Evolutionary conservation across 1,140 invertebrate species (phyloP), one percentile per base, ranked within the genome.

Genomic region (Galleria mellonella): DNA sequence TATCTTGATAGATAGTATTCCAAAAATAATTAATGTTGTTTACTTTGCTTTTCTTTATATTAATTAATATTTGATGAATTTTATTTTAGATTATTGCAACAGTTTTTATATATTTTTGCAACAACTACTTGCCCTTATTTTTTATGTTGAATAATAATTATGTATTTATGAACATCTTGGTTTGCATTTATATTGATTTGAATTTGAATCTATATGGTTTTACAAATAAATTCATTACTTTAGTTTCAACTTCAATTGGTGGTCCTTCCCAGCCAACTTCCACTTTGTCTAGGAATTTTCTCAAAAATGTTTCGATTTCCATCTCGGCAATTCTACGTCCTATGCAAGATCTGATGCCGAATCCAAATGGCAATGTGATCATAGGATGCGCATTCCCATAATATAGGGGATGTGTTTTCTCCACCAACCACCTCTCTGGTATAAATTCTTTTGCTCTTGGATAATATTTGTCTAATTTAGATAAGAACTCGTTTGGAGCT

Each of bases 291-390:
- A 90, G 59, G n/a, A 92, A 81, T 61, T 88, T 89, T 12, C 89
- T 78, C 4, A 92, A 42, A 9, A 90, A 86, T 28, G 92, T 76
- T 66, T 92, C 89, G 44, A 94, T 73, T 71, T 93, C 91, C 59
- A 94, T 82, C 65, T 93, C 90, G 1, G 93, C 93, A 51, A 94
- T 89, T 59, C 93, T 76, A 57, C 90, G 86, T 8, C 89, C 88
- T 38, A 89, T 83, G 51, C 88, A 90, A 42, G 81, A 87, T 43
- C 90, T 71, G 1, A 89, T 82, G 2, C 91, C 91, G 43, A 89
- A 89, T 0, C 91, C 91, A 62, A 92, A 92, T 0, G 90, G 90
- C 30, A 89, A 55, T 38, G 87, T 89, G 10, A 88, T 83, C 61
- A 91, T 91, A 0, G 89, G 88, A 49, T 89, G 87, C 14, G 83